These are phyloP conservation scores for Agrochola lota DNA, from an alignment of 2,888 invertebrate genomes.

Conservation along the genomic window DNA sequence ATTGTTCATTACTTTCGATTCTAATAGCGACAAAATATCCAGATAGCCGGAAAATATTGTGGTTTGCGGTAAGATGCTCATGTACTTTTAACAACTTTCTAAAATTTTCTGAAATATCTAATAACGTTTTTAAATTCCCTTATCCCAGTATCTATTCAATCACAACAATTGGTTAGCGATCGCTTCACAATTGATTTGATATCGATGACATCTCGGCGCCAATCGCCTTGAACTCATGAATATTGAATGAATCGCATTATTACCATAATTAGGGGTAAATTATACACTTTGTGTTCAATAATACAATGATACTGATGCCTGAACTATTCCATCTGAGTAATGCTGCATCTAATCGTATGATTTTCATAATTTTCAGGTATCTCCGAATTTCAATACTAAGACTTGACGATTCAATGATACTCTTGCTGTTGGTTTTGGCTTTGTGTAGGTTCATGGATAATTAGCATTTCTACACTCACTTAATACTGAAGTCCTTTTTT, in stretches of 20 bases:
- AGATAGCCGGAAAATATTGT: neutral
- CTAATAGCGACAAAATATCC: neutral
- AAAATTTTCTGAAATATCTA: neutral
- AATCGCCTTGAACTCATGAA: slow-evolving; percentile 59
- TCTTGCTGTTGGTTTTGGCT: neutral
- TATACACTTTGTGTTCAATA: slow-evolving; percentile 57
- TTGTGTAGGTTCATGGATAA: too few relatives aligned
- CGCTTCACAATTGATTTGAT: slow-evolving; percentile 57
- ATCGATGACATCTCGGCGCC: slow-evolving; percentile 59
- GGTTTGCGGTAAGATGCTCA: neutral
- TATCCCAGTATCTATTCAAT: slow-evolving; percentile 29
- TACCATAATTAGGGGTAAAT: slow-evolving; percentile 61
- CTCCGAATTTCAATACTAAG: too few relatives aligned
- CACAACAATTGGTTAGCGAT: slow-evolving; percentile 27
- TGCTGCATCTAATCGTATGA: too few relatives aligned
- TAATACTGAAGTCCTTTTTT: too few relatives aligned
- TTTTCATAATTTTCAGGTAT: too few relatives aligned
- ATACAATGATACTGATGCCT: slow-evolving; percentile 25
- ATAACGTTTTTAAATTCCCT: neutral
- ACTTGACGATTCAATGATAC: too few relatives aligned
- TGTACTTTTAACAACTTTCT: neutral
- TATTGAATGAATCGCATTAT: slow-evolving; percentile 55
- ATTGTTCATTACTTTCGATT: neutral
- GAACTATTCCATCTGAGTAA: slow-evolving; percentile 31
- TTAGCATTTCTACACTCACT: too few relatives aligned